Base-by-base conservation (phyloP, 2,888 invertebrate species). In the Capitulum mitella region DNA sequence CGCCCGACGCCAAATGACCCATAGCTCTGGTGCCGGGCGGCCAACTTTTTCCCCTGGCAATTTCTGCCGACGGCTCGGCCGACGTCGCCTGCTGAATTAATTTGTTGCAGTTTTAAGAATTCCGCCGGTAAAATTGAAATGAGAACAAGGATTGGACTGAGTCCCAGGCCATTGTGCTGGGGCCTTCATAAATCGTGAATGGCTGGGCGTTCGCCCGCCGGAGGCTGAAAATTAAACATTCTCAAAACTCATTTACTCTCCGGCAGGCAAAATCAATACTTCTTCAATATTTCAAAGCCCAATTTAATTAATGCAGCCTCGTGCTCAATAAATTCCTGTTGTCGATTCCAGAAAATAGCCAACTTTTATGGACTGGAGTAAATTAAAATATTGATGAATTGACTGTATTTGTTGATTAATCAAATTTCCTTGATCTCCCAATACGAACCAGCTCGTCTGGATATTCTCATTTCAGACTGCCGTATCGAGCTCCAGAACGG, bases 171-270 rank as follows among this genome's bases (percentile, higher is more conserved):
- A 58, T 29, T n/a, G 61, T 16, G 37, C 37, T n/a, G 37, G 70
- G 10, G 70, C 70, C 12, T 70, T 70, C 70, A 70, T 70, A 70
- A 37, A 70, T 70, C 22, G 70, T 8, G 29, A 26, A 22, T 16
- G 70, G 70, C 37, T 22, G 16, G 16, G 61, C 32, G 70, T 22
- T 2, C 37, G 37, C 70, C 22, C 29, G 37, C 32, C 37, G 70
- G 19, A 5, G 37, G 70, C 37, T 34, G 70, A 29, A 70, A 70
- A 70, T 70, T 70, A 70, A 70, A 70, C 70, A 70, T 70, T 70
- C 70, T 37, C 70, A 70, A 70, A 70, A 70, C 70, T 70, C n/a
- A 70, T 70, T 70, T 70, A 37, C 70, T 70, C 70, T 70, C 70
- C 70, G 37, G 70, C 34, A 3, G 37, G 70, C 70, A 70, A 70